Evolutionary conservation across 2,888 invertebrate genomes (phyloP).

Genomic region (Hoplodrina blanda): DNA sequence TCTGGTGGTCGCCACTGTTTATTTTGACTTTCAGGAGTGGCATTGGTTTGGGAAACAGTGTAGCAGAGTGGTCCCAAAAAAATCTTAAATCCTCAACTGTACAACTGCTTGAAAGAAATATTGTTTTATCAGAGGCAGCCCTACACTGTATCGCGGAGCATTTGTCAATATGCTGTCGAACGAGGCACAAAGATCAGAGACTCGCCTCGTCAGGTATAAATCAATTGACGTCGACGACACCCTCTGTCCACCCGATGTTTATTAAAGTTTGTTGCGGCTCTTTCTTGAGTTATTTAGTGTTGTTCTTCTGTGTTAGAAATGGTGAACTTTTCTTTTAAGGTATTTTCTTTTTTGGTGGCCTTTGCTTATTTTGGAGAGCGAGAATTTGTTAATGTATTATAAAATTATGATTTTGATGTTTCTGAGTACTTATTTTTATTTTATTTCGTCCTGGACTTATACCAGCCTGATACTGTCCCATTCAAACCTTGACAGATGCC

Average conservation of each 20-base stretch:
- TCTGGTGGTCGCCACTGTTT: no score
- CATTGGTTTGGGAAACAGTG: no score
- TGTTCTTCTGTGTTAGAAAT: constrained; percentile 23
- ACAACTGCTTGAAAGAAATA: neutral
- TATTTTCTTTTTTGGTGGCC: neutral
- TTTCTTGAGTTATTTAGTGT: constrained; percentile 46
- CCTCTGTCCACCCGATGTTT: constrained; percentile 53
- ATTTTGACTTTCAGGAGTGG: no score
- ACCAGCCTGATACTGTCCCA: no score
- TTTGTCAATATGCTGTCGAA: constrained; percentile 66
- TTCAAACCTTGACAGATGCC: no score
- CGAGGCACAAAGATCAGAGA: constrained; percentile 57
- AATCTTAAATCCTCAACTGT: no score
- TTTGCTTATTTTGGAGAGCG: no score
- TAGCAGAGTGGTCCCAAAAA: no score
- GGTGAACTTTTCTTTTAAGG: neutral
- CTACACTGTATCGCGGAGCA: constrained; percentile 46
- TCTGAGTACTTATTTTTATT: no score
- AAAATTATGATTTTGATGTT: no score
- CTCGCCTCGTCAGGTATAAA: constrained; percentile 73
- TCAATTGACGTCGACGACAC: constrained; percentile 67
- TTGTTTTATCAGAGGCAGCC: constrained; percentile 48
- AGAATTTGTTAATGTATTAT: no score
- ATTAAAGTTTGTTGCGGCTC: constrained; percentile 43
- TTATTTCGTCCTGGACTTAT: no score